Base-by-base conservation (phyloP, 2,113 vertebrate genomes). In the Menura novaehollandiae region DNA sequence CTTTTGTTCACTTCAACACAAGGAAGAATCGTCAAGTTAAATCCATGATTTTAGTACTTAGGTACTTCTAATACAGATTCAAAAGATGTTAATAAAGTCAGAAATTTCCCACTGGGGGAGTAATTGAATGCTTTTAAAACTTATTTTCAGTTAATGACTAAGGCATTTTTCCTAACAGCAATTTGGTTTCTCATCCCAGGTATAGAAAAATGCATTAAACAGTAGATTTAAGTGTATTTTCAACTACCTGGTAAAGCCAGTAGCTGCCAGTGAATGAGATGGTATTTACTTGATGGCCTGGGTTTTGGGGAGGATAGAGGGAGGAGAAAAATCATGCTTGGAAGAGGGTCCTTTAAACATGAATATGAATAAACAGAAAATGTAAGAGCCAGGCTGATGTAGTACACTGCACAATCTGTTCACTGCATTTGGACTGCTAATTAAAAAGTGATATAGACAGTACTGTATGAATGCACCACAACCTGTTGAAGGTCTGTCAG, bases 401-500 rank as follows among this genome's bases (percentile, higher is more conserved):
- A 97, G 95, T 94, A 97, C 97, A 97, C 97, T 96, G 90, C 88
- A 96, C 97, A 97, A 97, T 97, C 96, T 97, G 96, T 97, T 98
- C 96, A 37, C 83, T 97, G 95, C 94, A 93, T 97, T 98, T 97
- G 96, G 94, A 80, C 97, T 97, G 95, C 89, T 98, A 98, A 98
- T 97, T 98, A 98, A 97, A 97, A 98, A 97, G 94, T 84, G 93
- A 96, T 95, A 88, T 83, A 93, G 78, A 71, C 97, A 97, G 92
- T 88, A 81, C 87, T 93, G 85, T 80, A 97, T 94, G 95, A 98
- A 96, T 90, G 95, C 94, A 97, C 90, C 71, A 89, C 96, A 97
- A 98, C 97, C 97, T 98, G 97, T 97, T 97, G 97, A 97, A 98
- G 96, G 95, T 97, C 95, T 98, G 97, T 97, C 97, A 98, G 95